Evolutionary conservation across 2,113 vertebrate genomes (phyloP), one percentile per base, ranked within the genome.

Genomic region (Ia io): DNA sequence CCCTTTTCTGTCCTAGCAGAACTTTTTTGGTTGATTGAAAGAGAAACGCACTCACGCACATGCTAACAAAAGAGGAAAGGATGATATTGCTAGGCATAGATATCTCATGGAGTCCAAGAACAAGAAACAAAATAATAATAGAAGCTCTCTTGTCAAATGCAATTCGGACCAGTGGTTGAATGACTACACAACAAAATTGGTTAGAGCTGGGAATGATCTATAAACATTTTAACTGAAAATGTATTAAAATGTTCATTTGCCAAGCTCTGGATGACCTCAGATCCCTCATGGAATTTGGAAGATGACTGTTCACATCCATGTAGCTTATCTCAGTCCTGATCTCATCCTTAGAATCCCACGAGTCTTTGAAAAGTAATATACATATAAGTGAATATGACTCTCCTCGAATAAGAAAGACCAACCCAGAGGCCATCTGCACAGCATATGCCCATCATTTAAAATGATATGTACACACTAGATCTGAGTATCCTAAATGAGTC

Each of bases 191-290:
- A 88, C 30, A 42, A 74, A 83, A 14, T 17, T n/a, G 10, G 30
- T 37, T 78, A 51, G 61, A 63, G 23, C 40, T 85, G 20, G 51
- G 35, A 77, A 67, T 73, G 14, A 85, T 42, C 80, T 42, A 56
- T 40, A 88, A 77, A 71, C 49, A 90, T 92, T 93, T 96, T 83
- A 96, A 94, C 69, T 53, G 8, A 44, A 61, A 88, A 77, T 59
- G 1, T 61, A 16, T 84, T 37, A 83, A 56, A 30, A 35, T 9
- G 32, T 47, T 78, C 32, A 56, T 14, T 73, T 79, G 84, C 59
- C 71, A 87, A 94, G 87, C 44, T 84, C 61, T 40, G 51, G 74
- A 90, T 96, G 88, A 90, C 56, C 56, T 93, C 42, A 32, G 59
- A 63, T 85, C 69, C 78, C 84, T 51, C 2, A 0, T 18, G 67